A percentile compares a stretch with the other conserved stretches of the same genome.
phyloP scores from a whole-genome alignment of 2,113 vertebrate species.

The Onychorhynchus coronatus region DNA sequence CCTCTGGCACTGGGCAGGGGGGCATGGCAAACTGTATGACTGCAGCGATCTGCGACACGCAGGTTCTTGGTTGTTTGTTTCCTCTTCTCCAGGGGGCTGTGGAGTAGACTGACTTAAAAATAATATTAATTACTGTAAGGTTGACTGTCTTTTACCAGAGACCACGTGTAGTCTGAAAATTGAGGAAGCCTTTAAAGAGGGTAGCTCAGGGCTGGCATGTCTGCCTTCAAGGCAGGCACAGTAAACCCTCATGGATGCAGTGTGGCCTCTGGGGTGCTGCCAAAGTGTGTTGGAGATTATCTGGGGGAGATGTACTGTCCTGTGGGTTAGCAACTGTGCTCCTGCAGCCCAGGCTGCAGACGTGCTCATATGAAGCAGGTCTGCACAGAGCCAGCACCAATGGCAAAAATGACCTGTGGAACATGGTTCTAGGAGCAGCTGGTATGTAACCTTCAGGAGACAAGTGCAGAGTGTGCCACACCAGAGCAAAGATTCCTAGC shows the following conservation, averaged over 20 bases:
- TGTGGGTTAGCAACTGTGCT: background rate
- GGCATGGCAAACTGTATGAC: background rate
- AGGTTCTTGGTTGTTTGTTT: background rate
- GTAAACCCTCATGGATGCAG: background rate
- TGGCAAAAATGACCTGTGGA: background rate
- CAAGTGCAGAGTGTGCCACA: background rate
- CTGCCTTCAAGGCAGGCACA: background rate
- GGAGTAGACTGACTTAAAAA: background rate
- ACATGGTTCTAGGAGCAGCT: background rate
- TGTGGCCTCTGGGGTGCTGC: background rate
- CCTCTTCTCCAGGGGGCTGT: background rate
- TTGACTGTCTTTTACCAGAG: background rate
- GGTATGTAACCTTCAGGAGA: background rate
- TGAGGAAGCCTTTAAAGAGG: background rate
- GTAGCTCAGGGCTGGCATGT: background rate
- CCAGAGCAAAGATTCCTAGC: background rate
- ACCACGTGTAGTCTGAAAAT: background rate
- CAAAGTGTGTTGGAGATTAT: background rate
- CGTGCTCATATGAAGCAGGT: background rate
- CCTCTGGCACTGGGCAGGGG: background rate
- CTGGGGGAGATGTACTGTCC: background rate
- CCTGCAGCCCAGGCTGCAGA: background rate
- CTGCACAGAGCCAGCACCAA: accelerated
- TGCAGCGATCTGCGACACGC: accelerated
- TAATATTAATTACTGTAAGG: background rate